phyloP scores from a whole-genome alignment of 2,113 vertebrate species.

The Thalassarche chlororhynchos region DNA sequence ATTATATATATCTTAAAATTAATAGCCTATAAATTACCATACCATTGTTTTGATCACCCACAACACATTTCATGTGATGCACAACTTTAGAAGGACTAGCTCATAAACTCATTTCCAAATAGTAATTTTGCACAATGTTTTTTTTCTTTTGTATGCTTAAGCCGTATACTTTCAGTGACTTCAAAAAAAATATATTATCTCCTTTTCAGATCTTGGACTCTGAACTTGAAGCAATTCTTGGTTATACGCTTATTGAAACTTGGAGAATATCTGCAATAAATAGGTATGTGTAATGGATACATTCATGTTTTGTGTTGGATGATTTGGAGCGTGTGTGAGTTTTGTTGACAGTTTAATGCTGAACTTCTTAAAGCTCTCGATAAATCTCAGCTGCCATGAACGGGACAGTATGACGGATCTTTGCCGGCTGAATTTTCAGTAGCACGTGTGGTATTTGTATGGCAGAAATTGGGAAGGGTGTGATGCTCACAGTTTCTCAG shows the following conservation, averaged over 20 bases:
- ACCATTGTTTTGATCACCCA: not conserved
- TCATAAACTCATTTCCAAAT: not conserved
- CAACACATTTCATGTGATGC: not conserved
- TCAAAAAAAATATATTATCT: not conserved
- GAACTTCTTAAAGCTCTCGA: not conserved
- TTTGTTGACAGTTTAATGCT: conserved; percentile 3
- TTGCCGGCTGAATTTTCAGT: not conserved
- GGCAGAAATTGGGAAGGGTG: not conserved
- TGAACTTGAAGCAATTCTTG: not conserved
- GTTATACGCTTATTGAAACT: not conserved
- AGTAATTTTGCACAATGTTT: not conserved
- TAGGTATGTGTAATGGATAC: not conserved
- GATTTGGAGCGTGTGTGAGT: not conserved
- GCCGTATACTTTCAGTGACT: not conserved
- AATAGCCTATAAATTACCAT: not conserved
- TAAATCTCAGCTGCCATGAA: not conserved
- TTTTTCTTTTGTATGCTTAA: not conserved
- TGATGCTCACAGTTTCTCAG: not conserved
- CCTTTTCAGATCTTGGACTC: conserved; percentile 21
- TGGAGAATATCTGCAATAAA: not conserved
- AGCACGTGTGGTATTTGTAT: not conserved
- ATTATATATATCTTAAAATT: not conserved
- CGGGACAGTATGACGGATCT: not conserved
- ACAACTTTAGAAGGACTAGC: not conserved
- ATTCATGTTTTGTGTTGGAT: not conserved